Percentiles rank a stretch among this genome's conserved stretches.
phyloP scores from a whole-genome alignment of 2,113 vertebrate genomes.

The Corapipo altera region DNA sequence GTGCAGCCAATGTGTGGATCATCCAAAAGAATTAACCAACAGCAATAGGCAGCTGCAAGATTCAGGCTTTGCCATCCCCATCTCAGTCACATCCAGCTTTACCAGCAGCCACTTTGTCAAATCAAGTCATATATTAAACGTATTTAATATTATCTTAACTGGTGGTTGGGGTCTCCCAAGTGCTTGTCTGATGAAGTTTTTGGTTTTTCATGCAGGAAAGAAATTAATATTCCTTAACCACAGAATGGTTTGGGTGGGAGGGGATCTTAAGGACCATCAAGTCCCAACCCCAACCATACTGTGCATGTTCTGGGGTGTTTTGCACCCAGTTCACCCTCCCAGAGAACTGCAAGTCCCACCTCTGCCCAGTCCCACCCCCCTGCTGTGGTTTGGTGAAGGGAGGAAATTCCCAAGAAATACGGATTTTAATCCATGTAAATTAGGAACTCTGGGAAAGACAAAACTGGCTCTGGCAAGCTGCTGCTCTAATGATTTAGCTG shows the following conservation, averaged over 20 bases:
- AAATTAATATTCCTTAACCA: neutral
- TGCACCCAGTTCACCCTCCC: neutral
- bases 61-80: neutral
- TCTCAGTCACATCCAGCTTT: neutral
- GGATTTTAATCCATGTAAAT: neutral
- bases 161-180: neutral
- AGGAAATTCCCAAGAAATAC: neutral
- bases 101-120: neutral
- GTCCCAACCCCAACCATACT: neutral
- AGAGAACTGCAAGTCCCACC: neutral
- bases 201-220: neutral
- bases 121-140: neutral
- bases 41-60: neutral
- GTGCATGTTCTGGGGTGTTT: neutral
- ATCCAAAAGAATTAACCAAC: neutral
- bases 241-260: neutral
- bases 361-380: neutral
- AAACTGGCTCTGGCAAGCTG: neutral
- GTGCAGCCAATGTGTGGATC: accelerated
- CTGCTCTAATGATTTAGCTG: neutral
- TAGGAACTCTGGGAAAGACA: neutral
- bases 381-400: neutral
- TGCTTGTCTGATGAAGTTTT: neutral
- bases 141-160: neutral
- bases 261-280: neutral